Percentiles rank a stretch among this genome's conserved stretches.
Conservation (phyloP, 2,888 invertebrate species). For the Psylliodes chrysocephalus region DNA sequence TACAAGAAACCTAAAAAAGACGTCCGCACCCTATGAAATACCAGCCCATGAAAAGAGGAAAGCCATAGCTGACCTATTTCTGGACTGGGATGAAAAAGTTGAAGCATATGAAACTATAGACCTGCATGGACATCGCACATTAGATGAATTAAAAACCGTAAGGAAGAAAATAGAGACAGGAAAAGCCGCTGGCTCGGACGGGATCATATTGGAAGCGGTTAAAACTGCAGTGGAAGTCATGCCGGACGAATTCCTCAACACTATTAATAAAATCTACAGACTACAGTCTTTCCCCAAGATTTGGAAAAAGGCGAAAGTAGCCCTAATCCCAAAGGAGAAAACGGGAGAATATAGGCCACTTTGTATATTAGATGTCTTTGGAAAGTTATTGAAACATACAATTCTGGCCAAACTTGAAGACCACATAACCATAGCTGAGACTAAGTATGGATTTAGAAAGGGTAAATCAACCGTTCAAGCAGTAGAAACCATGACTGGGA, state of each 20-base stretch:
- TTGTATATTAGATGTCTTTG: neutral
- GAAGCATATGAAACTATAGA: neutral
- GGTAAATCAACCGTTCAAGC: conserved; percentile 2
- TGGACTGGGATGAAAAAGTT: neutral
- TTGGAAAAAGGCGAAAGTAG: neutral
- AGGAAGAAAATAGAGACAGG: neutral
- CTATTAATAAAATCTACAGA: neutral
- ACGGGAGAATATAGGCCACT: neutral
- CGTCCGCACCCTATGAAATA: neutral
- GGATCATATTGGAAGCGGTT: neutral
- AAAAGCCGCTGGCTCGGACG: neutral
- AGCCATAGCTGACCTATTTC: neutral
- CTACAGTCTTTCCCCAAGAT: neutral
- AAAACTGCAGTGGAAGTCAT: neutral
- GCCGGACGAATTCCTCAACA: neutral
- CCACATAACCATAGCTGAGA: neutral
- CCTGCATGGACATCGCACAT: neutral
- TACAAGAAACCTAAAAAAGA: neutral
- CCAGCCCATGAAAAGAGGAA: neutral
- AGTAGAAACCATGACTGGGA: neutral
- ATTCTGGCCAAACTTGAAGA: neutral
- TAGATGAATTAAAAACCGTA: neutral
- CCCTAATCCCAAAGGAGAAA: neutral
- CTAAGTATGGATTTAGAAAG: neutral
- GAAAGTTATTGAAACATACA: neutral